Percentiles rank a stretch among this genome's conserved stretches.
Evolutionary conservation across 2,888 invertebrate species (phyloP).

Genomic region (Netelia melanura): DNA sequence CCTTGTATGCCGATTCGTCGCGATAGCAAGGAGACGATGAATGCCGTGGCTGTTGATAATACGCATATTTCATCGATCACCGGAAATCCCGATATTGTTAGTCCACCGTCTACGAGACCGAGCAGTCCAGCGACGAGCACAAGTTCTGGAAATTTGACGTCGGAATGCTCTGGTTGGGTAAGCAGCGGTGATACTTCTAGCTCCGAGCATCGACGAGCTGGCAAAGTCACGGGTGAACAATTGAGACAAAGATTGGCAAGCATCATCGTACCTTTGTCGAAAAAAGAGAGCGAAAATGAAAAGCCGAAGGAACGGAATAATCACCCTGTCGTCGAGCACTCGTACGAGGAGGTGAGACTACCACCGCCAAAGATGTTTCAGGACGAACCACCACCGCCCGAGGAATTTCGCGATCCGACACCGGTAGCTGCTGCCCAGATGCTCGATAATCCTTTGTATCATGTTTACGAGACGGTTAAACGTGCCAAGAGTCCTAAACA

Average conservation of each 20-base stretch:
- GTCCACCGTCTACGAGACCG: slow-evolving; percentile 79
- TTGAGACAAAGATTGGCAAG: slow-evolving; percentile 88
- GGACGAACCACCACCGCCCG: slow-evolving; percentile 92
- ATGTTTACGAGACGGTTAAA: slow-evolving; percentile 91
- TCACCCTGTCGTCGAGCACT: slow-evolving; percentile 85
- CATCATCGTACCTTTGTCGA: slow-evolving; percentile 84
- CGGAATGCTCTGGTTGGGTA: slow-evolving; percentile 95
- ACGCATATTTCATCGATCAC: slow-evolving; percentile 70
- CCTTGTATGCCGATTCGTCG: slow-evolving; percentile 83
- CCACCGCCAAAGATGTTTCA: slow-evolving; percentile 95
- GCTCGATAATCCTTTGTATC: slow-evolving; percentile 92
- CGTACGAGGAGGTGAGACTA: slow-evolving; percentile 89
- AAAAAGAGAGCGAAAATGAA: neutral
- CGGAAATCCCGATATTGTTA: slow-evolving; percentile 44
- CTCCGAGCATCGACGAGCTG: slow-evolving; percentile 79
- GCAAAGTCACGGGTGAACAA: slow-evolving; percentile 87
- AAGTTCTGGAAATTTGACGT: slow-evolving; percentile 88
- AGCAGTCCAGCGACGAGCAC: slow-evolving; percentile 86
- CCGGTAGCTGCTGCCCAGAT: slow-evolving; percentile 81
- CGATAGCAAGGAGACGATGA: slow-evolving; percentile 81
- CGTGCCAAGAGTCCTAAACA: slow-evolving; percentile 81
- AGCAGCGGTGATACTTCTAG: slow-evolving; percentile 88
- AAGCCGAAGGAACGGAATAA: slow-evolving; percentile 84
- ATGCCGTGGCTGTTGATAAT: slow-evolving; percentile 12
- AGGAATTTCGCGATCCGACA: slow-evolving; percentile 88